phyloP scores from a whole-genome alignment of 64 coral and sea anemone species.

The Pocillopora verrucosa region DNA sequence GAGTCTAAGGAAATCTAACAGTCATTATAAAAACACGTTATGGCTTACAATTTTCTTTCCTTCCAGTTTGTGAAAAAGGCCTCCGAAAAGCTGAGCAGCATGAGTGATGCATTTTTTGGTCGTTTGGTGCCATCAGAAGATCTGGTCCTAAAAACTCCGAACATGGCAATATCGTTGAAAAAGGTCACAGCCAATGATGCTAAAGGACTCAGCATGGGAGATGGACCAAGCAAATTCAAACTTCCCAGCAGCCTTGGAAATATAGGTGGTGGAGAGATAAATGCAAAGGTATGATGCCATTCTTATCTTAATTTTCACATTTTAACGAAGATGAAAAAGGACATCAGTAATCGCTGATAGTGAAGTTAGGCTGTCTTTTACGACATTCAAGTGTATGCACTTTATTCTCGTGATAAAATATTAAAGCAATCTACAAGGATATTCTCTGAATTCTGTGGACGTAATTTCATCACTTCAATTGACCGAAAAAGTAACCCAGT shows the following conservation, averaged over 20 bases:
- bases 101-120: conserved; percentile 26
- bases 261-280: conserved; percentile 2
- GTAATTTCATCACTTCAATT: no score
- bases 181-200: conserved; percentile 15
- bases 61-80: conserved; percentile 19
- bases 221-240: conserved; percentile 9
- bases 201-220: conserved; percentile 17
- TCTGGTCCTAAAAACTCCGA: not conserved
- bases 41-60: not conserved
- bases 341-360: no score
- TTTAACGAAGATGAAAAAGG: no score
- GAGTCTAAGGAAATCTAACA: not conserved
- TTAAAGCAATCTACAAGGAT: no score
- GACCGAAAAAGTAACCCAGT: no score
- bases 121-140: conserved; percentile 5
- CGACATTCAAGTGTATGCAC: no score
- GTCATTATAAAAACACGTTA: not conserved
- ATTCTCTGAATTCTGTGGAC: no score
- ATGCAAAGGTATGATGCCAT: conserved; percentile 8
- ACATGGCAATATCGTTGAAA: not conserved
- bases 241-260: not conserved
- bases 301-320: no score
- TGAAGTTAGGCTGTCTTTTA: no score
- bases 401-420: no score
- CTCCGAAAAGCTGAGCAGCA: not conserved